Evolutionary conservation across 2,888 invertebrate genomes (phyloP), one percentile per base, ranked within the genome.

Genomic region (Drosophila kuntzei): DNA sequence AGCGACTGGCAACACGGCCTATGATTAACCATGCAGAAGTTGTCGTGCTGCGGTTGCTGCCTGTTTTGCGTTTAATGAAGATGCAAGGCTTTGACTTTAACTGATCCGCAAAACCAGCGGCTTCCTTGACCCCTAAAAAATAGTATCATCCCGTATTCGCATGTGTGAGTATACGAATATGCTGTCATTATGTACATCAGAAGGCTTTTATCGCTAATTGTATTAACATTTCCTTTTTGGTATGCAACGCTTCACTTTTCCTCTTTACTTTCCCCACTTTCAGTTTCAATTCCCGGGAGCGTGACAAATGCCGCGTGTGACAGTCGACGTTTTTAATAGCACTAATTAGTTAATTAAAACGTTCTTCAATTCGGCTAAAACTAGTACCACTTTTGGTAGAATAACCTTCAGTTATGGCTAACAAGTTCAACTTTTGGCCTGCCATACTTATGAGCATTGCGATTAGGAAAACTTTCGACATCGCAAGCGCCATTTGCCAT

Each of bases 141-240:
- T 8, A 12, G n/a, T n/a, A n/a, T n/a, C n/a, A n/a, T n/a, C n/a
- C n/a, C n/a, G n/a, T n/a, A n/a, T n/a, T n/a, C n/a, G n/a, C n/a
- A n/a, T n/a, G n/a, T n/a, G n/a, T n/a, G n/a, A n/a, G n/a, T n/a
- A n/a, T n/a, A n/a, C n/a, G n/a, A n/a, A n/a, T n/a, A n/a, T 61
- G 34, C 29, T 32, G 22, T 58, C 51, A 43, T 57, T 61, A 12
- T 51, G 49, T 57, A 78, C 80, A 88, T 70, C 80, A 75, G 63
- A 86, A 88, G 59, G 89, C 83, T 83, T 77, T 83, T 68, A 86
- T 63, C 60, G 64, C 81, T 76, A 83, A 88, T 86, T 87, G 69
- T 73, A 71, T 70, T 73, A 71, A 67, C 64, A 64, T 78, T 43
- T 59, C 59, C 51, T 41, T 43, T 73, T 59, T 27, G 46, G 44